Conservation (phyloP, 2,888 invertebrate genomes). For the Trichacis sp. region DNA sequence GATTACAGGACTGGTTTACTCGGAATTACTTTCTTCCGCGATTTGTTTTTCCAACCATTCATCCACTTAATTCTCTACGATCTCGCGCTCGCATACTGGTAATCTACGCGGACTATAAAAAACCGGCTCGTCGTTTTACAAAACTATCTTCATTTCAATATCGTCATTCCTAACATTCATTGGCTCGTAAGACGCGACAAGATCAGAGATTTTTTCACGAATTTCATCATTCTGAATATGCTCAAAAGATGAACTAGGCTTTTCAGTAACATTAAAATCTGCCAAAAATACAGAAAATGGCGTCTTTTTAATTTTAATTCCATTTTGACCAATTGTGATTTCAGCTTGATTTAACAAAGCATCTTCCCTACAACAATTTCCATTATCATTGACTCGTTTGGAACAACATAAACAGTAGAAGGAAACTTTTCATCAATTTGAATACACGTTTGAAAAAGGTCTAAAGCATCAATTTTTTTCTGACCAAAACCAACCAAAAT, state of each 20-base stretch:
- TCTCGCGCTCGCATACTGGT: slow-evolving; percentile 8
- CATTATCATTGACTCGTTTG: slow-evolving; percentile 14
- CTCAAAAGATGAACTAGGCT: too few relatives aligned
- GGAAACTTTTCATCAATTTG: slow-evolving; percentile 13
- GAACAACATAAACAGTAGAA: too few relatives aligned
- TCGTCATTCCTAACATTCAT: too few relatives aligned
- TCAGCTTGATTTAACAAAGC: slow-evolving; percentile 23
- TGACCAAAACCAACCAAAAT: slow-evolving; percentile 12
- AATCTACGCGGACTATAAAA: slow-evolving; percentile 14
- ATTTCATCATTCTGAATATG: background rate
- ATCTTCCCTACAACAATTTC: slow-evolving; percentile 15
- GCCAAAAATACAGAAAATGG: background rate
- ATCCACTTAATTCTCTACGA: slow-evolving; percentile 19
- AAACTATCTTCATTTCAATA: too few relatives aligned
- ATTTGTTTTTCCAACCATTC: too few relatives aligned
- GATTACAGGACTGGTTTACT: slow-evolving; percentile 46
- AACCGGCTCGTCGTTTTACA: slow-evolving; percentile 11
- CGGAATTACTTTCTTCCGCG: slow-evolving; percentile 3
- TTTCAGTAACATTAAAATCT: too few relatives aligned
- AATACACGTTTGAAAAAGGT: too few relatives aligned
- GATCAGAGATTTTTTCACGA: background rate
- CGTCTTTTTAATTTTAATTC: slow-evolving; percentile 9
- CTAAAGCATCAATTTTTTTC: too few relatives aligned
- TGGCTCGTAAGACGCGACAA: background rate
- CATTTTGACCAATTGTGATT: slow-evolving; percentile 15